phyloP scores from a whole-genome alignment of 2,113 vertebrate species.

The Thryonomys swinderianus region DNA sequence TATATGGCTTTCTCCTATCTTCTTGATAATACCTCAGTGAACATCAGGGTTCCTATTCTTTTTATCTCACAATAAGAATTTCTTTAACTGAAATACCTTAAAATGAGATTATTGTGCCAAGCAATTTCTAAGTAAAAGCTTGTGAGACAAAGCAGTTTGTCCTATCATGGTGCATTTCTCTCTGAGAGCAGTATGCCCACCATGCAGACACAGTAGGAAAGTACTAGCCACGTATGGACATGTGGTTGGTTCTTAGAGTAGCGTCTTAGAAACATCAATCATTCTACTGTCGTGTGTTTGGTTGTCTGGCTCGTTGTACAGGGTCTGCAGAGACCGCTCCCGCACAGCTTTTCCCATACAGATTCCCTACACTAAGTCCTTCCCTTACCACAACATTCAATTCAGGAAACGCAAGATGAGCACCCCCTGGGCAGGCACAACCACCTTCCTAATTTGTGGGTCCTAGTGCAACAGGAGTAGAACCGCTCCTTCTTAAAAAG shows the following conservation, averaged over 20 bases:
- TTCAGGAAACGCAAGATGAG: constrained; percentile 27
- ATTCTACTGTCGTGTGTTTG: not conserved
- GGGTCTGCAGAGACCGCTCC: not conserved
- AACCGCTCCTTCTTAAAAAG: not conserved
- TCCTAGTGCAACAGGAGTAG: not conserved
- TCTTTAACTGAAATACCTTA: not conserved
- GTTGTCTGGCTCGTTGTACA: not conserved
- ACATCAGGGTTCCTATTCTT: not conserved
- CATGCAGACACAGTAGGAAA: not conserved
- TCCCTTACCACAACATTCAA: not conserved
- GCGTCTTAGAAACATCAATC: not conserved
- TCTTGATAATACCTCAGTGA: not conserved
- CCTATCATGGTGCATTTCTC: not conserved
- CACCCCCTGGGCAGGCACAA: not conserved
- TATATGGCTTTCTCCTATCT: not conserved
- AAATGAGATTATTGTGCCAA: not conserved
- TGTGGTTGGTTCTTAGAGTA: not conserved
- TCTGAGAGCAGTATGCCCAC: not conserved
- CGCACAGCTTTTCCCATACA: not conserved
- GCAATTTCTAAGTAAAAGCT: not conserved
- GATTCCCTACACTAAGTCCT: constrained; percentile 27
- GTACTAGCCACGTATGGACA: not conserved
- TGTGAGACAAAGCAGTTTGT: constrained; percentile 1
- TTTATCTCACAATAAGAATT: not conserved
- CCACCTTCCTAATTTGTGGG: not conserved